These are phyloP conservation scores for Phalangium opilio DNA, from an alignment of 2,888 invertebrate genomes.

Conservation along the genomic window DNA sequence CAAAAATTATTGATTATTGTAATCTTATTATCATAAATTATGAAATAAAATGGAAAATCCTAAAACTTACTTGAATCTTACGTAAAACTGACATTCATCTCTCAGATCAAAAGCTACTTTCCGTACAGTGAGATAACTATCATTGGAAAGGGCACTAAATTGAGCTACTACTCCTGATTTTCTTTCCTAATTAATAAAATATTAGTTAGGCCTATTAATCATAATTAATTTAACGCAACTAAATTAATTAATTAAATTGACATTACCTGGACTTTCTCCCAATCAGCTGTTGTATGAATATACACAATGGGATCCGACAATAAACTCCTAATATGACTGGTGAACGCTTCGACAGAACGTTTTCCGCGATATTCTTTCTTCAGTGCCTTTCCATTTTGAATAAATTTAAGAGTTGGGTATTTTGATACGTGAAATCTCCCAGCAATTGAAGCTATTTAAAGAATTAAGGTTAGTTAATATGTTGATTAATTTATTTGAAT, in stretches of 20 bases:
- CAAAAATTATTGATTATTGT: too few species aligned
- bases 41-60: too few species aligned
- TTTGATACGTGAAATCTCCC: constrained; percentile 89
- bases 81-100: constrained; percentile 89
- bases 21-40: too few species aligned
- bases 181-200: constrained; percentile 33
- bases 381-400: constrained; percentile 74
- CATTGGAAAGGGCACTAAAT: constrained; percentile 42
- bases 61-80: constrained; percentile 24
- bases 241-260: too few species aligned
- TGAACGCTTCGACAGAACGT: constrained; percentile 76
- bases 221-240: too few species aligned
- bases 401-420: constrained; percentile 93
- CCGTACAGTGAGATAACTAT: constrained; percentile 56
- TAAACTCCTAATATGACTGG: constrained; percentile 74
- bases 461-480: constrained; percentile 1
- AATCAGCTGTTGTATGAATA: constrained; percentile 53
- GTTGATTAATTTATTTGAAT: background rate
- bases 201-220: background rate
- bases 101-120: constrained; percentile 71
- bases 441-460: constrained; percentile 49
- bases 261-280: constrained; percentile 49
- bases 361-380: constrained; percentile 80
- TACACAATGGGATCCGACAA: constrained; percentile 69
- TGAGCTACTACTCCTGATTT: constrained; percentile 74